Percentiles rank a stretch among this genome's conserved stretches.
Evolutionary conservation across 2,888 invertebrate genomes (phyloP).

Genomic region (Callinectes sapidus): DNA sequence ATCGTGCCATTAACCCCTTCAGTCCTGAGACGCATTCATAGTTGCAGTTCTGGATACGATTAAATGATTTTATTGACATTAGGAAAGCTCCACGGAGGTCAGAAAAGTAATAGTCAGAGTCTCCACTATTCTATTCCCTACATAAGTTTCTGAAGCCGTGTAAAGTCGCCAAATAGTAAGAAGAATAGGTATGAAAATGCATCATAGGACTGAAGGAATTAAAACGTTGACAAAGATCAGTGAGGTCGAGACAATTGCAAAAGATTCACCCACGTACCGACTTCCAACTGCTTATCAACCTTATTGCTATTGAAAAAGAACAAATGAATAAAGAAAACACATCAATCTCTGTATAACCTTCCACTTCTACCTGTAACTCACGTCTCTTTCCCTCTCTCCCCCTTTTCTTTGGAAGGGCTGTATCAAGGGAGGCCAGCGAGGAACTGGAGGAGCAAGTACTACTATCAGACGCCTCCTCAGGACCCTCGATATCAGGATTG

Average conservation of each 20-base stretch:
- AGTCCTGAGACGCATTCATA: too few relatives aligned
- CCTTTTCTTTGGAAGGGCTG: background rate
- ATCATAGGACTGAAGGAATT: too few relatives aligned
- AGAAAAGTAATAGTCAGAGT: too few relatives aligned
- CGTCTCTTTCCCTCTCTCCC: background rate
- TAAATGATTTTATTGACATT: too few relatives aligned
- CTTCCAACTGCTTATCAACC: background rate
- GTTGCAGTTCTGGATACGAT: too few relatives aligned
- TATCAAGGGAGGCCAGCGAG: background rate
- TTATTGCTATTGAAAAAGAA: too few relatives aligned
- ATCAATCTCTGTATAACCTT: background rate
- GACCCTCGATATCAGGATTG: constrained; percentile 58
- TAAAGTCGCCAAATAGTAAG: too few relatives aligned
- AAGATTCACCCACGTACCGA: background rate
- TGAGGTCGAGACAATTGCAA: background rate
- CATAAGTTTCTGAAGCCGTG: too few relatives aligned
- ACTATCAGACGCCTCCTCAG: constrained; percentile 50
- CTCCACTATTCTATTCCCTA: too few relatives aligned
- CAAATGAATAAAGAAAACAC: too few relatives aligned
- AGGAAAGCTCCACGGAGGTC: too few relatives aligned
- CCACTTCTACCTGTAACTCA: background rate
- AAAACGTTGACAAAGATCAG: background rate
- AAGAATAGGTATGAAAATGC: too few relatives aligned
- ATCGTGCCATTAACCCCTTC: background rate
- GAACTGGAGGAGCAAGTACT: background rate